Conservation (phyloP, 2,888 invertebrate genomes). For the Dryobotodes eremita region DNA sequence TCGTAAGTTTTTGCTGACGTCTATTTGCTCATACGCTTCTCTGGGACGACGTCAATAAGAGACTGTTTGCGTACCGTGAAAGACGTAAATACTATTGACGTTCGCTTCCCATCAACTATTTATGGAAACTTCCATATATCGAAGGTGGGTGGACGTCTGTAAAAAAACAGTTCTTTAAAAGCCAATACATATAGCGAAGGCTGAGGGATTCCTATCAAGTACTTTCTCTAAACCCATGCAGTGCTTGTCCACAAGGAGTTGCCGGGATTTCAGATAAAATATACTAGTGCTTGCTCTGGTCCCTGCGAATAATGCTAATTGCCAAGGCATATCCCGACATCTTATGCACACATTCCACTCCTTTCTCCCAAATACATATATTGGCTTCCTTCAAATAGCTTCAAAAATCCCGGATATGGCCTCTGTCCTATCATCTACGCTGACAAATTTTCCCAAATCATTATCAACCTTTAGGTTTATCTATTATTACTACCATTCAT, state of each 20-base stretch:
- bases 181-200: not conserved
- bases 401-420: not conserved
- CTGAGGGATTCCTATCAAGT: not conserved
- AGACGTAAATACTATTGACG: not conserved
- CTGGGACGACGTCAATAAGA: not conserved
- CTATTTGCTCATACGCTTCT: not conserved
- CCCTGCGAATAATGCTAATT: not conserved
- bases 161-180: not conserved
- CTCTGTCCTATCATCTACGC: not conserved
- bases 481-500: not conserved
- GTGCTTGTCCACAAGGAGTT: not conserved
- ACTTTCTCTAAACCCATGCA: too few species aligned
- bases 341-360: not conserved
- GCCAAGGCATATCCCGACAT: not conserved
- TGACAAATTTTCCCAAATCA: not conserved
- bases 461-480: not conserved
- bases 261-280: not conserved
- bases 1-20: not conserved
- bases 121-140: not conserved
- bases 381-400: not conserved
- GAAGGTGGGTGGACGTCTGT: not conserved
- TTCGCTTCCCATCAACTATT: not conserved
- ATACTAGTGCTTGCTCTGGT: not conserved
- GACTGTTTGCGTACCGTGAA: not conserved
- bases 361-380: not conserved